Base-by-base conservation (phyloP, 2,113 vertebrate species). In the Entomyzon cyanotis region DNA sequence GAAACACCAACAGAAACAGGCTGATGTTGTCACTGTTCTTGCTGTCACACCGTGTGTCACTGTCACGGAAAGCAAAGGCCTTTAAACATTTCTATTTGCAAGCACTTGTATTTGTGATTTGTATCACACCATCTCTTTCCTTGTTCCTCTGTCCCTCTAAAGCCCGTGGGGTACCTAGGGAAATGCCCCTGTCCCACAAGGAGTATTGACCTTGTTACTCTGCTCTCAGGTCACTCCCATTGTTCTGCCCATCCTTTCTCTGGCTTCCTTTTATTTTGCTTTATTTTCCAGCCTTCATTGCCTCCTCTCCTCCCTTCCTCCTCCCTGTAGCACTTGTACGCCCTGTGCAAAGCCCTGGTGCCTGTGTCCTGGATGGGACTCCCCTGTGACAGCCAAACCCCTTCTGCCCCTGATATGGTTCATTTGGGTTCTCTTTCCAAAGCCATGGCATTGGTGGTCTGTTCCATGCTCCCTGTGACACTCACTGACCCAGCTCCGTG, bases 341-440 rank as follows among this genome's bases (percentile, higher is more conserved):
- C 23, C 21, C 78, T 18, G 23, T 60, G 77, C 62, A 70, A 31
- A 79, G 37, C 56, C 27, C 53, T 14, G 23, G 41, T 50, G 47
- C 30, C 59, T 1, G 0, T 28, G 68, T 55, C 50, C 73, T 4
- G 7, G 33, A 31, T 23, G 11, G 35, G 64, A n/a, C 12, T 69
- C 17, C 64, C 63, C 46, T 5, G 10, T 6, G 21, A 42, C 8
- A 19, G 27, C 35, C 69, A 53, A 74, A 82, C 4, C 47, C 28
- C 3, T 53, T 76, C n/a, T 2, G 6, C 11, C 2, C 4, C 24
- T 37, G 0, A 0, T 31, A 24, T 4, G 2, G 2, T 64, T 28
- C 0, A 0, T 73, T 70, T 24, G 41, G 64, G 44, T 41, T 90
- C n/a, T 63, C 56, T 28, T 81, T 56, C 55, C 60, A 49, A 39